Evolutionary conservation across 1,140 invertebrate species (phyloP).

Genomic region (Planococcus citri): DNA sequence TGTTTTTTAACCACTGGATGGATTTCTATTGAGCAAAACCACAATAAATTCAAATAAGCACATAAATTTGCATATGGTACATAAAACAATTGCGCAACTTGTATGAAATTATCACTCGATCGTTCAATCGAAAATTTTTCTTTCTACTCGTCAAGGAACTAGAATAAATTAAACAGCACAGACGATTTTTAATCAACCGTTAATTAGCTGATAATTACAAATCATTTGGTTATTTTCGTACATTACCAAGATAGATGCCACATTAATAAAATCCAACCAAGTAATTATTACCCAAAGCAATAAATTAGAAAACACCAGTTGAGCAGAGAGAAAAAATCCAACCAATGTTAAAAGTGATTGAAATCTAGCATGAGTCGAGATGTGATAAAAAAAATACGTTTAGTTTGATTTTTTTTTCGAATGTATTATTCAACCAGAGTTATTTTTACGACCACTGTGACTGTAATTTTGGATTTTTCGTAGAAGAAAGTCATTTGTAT

Average conservation of each 20-base stretch:
- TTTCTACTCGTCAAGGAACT: background rate
- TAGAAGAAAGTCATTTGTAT: constrained; percentile 1
- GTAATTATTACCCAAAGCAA: background rate
- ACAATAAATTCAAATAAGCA: too few species aligned
- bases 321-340: too few species aligned
- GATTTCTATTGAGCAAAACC: too few species aligned
- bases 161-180: background rate
- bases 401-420: background rate
- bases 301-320: background rate
- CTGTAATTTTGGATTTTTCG: background rate
- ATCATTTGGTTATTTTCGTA: background rate
- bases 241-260: background rate
- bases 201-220: constrained; percentile 4
- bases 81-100: too few species aligned
- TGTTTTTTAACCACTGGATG: too few species aligned
- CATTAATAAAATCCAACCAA: background rate
- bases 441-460: background rate
- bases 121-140: background rate
- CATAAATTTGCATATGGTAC: too few species aligned
- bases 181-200: background rate
- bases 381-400: too few species aligned
- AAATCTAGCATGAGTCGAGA: too few species aligned
- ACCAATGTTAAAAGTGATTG: too few species aligned
- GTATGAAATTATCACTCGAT: too few species aligned
- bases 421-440: too few species aligned